Percentiles rank a stretch among this genome's conserved stretches.
These are phyloP conservation scores for Sceliomorpha sp. DNA, from an alignment of 2,888 invertebrate species.

Conservation along the genomic window DNA sequence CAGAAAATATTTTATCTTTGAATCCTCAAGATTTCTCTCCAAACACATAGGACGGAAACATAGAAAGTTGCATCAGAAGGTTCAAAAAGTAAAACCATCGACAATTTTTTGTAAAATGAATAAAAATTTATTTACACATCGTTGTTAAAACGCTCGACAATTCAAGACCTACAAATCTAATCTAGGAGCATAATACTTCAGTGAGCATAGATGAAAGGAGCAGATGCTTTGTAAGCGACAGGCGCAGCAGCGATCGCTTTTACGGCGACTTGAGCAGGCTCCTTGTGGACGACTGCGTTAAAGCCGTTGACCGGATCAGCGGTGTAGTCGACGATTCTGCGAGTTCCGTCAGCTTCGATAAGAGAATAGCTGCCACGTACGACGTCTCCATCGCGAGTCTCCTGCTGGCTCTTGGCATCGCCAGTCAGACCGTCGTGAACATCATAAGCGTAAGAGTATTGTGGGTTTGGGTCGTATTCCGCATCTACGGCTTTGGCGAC, in stretches of 20 bases:
- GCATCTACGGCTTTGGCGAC: slow-evolving; percentile 57
- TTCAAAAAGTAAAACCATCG: too few species aligned
- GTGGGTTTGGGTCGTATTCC: slow-evolving; percentile 66
- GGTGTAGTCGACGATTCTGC: slow-evolving; percentile 60
- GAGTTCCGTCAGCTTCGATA: slow-evolving; percentile 59
- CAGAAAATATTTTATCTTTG: too few species aligned
- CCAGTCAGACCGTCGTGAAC: slow-evolving; percentile 62
- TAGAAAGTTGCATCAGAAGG: too few species aligned
- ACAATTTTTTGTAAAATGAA: too few species aligned
- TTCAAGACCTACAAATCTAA: not conserved
- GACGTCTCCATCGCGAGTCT: slow-evolving; percentile 62
- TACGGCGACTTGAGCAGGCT: slow-evolving; percentile 59
- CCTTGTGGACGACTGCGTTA: slow-evolving; percentile 63
- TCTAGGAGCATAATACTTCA: too few species aligned
- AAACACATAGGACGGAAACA: too few species aligned
- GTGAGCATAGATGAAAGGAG: too few species aligned
- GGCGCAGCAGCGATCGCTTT: slow-evolving; percentile 72
- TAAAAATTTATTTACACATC: too few species aligned
- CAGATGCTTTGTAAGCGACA: slow-evolving; percentile 31
- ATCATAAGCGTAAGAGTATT: slow-evolving; percentile 62
- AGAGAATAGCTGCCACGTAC: slow-evolving; percentile 62
- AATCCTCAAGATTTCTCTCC: too few species aligned
- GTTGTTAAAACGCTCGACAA: not conserved
- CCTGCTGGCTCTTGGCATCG: slow-evolving; percentile 61
- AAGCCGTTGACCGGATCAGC: slow-evolving; percentile 62